These are phyloP conservation scores for Chrysemys picta DNA, from an alignment of 2,113 vertebrate species.

Conservation along the genomic window DNA sequence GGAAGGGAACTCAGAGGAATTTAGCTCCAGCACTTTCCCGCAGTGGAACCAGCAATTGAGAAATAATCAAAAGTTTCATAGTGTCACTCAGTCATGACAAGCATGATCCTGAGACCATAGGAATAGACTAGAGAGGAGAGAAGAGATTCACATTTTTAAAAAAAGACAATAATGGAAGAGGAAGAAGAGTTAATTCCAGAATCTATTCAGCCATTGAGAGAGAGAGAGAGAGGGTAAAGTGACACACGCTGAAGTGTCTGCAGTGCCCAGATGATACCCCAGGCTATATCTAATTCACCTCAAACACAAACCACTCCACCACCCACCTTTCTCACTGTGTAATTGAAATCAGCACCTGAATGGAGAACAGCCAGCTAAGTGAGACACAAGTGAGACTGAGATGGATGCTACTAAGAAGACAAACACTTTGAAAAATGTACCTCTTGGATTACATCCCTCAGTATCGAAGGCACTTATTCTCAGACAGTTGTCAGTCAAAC, in stretches of 20 bases:
- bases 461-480: too few species aligned
- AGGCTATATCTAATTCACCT: neutral
- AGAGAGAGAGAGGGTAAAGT: too few species aligned
- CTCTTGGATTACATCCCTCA: too few species aligned
- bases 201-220: neutral
- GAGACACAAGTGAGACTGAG: too few species aligned
- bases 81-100: neutral
- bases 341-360: neutral
- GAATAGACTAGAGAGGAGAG: neutral
- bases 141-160: neutral
- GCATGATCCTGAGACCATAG: too few species aligned
- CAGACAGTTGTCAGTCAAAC: neutral
- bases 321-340: neutral
- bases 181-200: neutral
- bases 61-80: neutral
- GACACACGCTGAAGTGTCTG: neutral
- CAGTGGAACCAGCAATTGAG: neutral
- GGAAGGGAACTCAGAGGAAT: too few species aligned
- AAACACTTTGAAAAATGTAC: too few species aligned
- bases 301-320: neutral
- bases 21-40: neutral
- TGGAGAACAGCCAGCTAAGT: neutral
- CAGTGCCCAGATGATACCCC: neutral
- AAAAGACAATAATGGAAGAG: neutral
- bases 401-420: too few species aligned